Evolutionary conservation across 1,140 invertebrate genomes (phyloP).

Genomic region (Saccostrea echinata): DNA sequence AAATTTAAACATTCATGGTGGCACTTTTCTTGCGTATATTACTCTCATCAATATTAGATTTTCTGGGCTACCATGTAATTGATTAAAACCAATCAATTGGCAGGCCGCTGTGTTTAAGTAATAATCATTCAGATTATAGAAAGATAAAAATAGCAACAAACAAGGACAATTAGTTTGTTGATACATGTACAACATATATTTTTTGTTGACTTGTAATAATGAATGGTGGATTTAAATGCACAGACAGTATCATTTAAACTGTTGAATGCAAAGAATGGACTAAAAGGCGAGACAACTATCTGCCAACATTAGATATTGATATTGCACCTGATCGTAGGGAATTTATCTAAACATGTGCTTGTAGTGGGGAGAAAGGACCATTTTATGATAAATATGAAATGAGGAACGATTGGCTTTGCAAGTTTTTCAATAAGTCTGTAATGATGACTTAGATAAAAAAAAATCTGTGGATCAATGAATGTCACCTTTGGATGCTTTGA

Average conservation of each 20-base stretch:
- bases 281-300: not conserved
- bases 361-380: not conserved
- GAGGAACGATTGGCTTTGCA: not conserved
- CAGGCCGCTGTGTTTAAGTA: not conserved
- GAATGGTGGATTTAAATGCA: slow-evolving; percentile 32
- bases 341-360: not conserved
- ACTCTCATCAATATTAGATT: no score
- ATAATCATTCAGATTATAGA: not conserved
- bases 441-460: no score
- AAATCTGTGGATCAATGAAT: no score
- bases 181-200: not conserved
- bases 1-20: no score
- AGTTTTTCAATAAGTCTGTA: not conserved
- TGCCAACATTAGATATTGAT: not conserved
- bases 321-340: not conserved
- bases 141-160: not conserved
- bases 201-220: not conserved
- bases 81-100: slow-evolving; percentile 15
- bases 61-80: not conserved
- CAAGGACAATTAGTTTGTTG: not conserved
- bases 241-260: not conserved
- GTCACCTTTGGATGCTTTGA: not conserved
- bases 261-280: slow-evolving; percentile 2
- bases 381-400: not conserved
- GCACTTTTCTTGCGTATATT: no score